Evolutionary conservation across 2,113 vertebrate genomes (phyloP).

Genomic region (Romanogobio albipinnatus): DNA sequence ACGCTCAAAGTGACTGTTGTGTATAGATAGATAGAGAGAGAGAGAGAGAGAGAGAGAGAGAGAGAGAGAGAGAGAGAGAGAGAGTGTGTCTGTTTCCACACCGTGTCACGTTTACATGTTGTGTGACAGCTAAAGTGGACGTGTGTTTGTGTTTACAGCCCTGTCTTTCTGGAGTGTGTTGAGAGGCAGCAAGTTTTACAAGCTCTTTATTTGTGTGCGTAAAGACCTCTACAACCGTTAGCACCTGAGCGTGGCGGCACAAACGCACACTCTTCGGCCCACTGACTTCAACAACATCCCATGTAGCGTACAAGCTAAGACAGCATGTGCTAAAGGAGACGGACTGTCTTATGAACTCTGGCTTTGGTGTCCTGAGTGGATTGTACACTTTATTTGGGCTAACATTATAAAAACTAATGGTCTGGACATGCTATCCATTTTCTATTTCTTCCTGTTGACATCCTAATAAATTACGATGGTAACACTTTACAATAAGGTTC

Average conservation of each 20-base stretch:
- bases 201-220: slow-evolving; percentile 54
- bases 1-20: background rate
- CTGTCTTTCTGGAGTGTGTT: slow-evolving; percentile 35
- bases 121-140: slow-evolving; percentile 1
- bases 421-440: slow-evolving; percentile 25
- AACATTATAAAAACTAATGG: background rate
- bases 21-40: background rate
- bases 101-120: background rate
- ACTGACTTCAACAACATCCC: slow-evolving; percentile 1
- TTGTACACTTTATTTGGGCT: background rate
- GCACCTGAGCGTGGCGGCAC: slow-evolving; percentile 40
- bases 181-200: slow-evolving; percentile 46
- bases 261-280: slow-evolving; percentile 24
- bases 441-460: background rate
- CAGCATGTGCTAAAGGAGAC: background rate
- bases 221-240: slow-evolving; percentile 58
- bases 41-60: too few relatives aligned
- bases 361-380: background rate
- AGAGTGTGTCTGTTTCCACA: background rate
- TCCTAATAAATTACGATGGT: background rate
- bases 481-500: too few relatives aligned
- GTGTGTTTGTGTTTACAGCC: slow-evolving; percentile 31
- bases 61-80: too few relatives aligned
- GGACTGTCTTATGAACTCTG: background rate
- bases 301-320: background rate